Evolutionary conservation across 2,797 vertebrate genomes (phyloP).

Genomic region (Lates japonicus): DNA sequence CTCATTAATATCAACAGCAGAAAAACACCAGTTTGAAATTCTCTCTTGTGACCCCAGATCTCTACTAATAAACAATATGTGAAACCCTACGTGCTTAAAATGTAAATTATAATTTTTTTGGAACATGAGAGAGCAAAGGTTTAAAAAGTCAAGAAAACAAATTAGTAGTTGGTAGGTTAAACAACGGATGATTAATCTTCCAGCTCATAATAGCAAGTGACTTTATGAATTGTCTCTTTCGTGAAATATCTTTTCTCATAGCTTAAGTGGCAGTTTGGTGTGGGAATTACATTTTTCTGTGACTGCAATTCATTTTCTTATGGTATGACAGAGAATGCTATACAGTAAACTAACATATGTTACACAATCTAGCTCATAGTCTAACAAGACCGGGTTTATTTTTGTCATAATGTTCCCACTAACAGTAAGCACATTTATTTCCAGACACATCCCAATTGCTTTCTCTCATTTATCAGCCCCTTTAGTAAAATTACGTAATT

Average conservation of each 20-base stretch:
- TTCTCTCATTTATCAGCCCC: no score
- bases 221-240: constrained; percentile 16
- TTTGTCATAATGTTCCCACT: no score
- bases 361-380: no score
- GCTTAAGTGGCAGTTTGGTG: not conserved
- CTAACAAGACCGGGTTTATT: no score
- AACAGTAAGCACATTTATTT: no score
- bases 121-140: not conserved
- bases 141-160: not conserved
- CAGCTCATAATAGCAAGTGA: not conserved
- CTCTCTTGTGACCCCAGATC: constrained; percentile 1
- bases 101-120: not conserved
- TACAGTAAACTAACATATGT: no score
- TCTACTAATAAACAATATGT: not conserved
- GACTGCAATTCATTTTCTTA: no score
- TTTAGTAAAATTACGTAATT: no score
- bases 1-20: constrained; percentile 11
- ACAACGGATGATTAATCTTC: not conserved
- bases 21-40: constrained; percentile 5
- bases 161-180: not conserved
- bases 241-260: not conserved
- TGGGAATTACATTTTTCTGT: no score
- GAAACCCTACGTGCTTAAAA: not conserved
- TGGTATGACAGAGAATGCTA: no score
- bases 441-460: no score